phyloP scores from a whole-genome alignment of 2,888 invertebrate genomes.

The Himalopsyche kuldschensis region DNA sequence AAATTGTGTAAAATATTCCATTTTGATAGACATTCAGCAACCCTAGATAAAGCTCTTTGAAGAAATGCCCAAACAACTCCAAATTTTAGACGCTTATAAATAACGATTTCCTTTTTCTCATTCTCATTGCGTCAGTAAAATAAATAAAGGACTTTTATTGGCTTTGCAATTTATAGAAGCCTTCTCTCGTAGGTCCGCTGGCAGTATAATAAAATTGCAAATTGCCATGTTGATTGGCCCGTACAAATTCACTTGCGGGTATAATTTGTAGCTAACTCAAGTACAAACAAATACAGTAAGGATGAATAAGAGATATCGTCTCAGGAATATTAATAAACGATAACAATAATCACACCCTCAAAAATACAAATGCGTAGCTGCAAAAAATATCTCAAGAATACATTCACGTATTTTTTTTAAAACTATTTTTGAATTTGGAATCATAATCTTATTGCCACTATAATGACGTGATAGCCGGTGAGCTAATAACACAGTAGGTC shows the following conservation, averaged over 20 bases:
- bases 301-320: neutral
- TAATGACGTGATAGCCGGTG: no score
- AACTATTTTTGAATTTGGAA: no score
- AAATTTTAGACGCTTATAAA: constrained; percentile 37
- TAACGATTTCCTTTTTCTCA: constrained; percentile 37
- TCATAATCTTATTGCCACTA: no score
- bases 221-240: constrained; percentile 36
- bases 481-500: no score
- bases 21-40: neutral
- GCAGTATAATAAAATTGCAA: constrained; percentile 31
- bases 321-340: neutral
- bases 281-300: neutral
- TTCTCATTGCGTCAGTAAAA: constrained; percentile 36
- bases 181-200: neutral
- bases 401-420: no score
- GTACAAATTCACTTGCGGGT: constrained; percentile 18
- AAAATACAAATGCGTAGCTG: no score
- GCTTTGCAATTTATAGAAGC: neutral
- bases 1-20: no score
- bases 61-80: constrained; percentile 11
- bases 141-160: constrained; percentile 33
- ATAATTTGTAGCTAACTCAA: constrained; percentile 24
- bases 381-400: no score
- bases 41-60: neutral
- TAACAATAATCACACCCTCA: no score